Base-by-base conservation (phyloP, 2,797 vertebrate species). In the Sciurus carolinensis region DNA sequence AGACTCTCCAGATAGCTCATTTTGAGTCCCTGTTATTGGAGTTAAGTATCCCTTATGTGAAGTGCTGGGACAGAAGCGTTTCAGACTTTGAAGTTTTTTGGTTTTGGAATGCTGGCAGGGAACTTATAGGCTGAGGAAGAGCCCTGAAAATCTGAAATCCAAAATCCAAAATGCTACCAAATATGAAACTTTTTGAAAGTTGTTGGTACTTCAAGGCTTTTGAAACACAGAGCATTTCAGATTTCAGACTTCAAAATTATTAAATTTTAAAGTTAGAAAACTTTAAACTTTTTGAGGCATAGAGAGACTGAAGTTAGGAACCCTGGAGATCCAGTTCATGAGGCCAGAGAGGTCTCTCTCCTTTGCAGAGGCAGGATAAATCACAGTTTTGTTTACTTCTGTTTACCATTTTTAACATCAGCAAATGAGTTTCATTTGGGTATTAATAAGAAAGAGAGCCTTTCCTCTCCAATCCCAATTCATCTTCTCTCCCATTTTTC, bases 261-360 rank as follows among this genome's bases (percentile, higher is more conserved):
- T 84, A 59, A 87, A 72, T 84, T 52, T 92, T 62, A 75, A 87
- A 93, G 9, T 52, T 12, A 64, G 39, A 83, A 91, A 96, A 77
- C 47, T n/a, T n/a, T n/a, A n/a, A n/a, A n/a, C n/a, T n/a, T n/a
- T n/a, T n/a, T 1, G 33, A 88, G 71, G 57, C 44, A 42, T 15
- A 88, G 57, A 44, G 17, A 62, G 62, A 72, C 14, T 17, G 9
- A 91, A 71, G 28, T 47, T 13, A 15, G 64, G 33, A 67, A 52
- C 22, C 18, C 17, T 10, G 30, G 36, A 69, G 76, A 73, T 9
- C 14, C 7, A 33, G 36, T 8, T 2, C 1, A 8, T 42, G 13
- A 64, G 42, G 57, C 3, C 80, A 33, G 30, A 33, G 30, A 59
- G 1, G 44, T 24, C 66, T 24, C 66, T 75, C 59, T 26, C 44